A percentile compares a stretch with the other conserved stretches of the same genome.
Evolutionary conservation across 2,888 invertebrate species (phyloP).

Genomic region (Altica lythri): DNA sequence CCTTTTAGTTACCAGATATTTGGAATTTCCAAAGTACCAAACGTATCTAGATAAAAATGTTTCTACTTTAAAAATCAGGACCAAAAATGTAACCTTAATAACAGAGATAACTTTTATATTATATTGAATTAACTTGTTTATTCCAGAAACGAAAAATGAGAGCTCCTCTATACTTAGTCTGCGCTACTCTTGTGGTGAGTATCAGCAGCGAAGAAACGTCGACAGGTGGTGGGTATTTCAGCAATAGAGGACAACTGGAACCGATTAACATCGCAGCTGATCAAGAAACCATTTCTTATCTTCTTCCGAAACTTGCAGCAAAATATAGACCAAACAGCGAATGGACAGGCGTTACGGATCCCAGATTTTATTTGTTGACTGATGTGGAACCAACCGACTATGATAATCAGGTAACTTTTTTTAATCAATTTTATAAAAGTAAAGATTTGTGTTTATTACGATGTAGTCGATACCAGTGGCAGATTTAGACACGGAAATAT

Average conservation of each 20-base stretch:
- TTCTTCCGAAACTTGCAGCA: constrained; percentile 60
- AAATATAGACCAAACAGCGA: constrained; percentile 57
- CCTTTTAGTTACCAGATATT: too few species aligned
- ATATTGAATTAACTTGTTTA: too few species aligned
- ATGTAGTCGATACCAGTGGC: too few species aligned
- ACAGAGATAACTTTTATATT: too few species aligned
- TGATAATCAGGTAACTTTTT: constrained; percentile 25
- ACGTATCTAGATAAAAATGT: too few species aligned
- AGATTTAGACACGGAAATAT: too few species aligned
- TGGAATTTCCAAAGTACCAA: too few species aligned
- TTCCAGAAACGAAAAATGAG: constrained; percentile 44
- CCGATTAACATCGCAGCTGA: constrained; percentile 51
- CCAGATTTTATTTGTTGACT: constrained; percentile 55
- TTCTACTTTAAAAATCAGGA: too few species aligned
- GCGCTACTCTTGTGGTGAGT: constrained; percentile 51
- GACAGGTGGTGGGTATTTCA: constrained; percentile 19
- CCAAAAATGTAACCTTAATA: too few species aligned
- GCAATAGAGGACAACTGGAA: constrained; percentile 45
- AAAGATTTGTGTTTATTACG: too few species aligned
- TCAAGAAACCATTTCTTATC: constrained; percentile 55
- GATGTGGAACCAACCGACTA: constrained; percentile 45
- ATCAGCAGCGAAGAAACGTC: constrained; percentile 47
- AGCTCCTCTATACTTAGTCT: constrained; percentile 53
- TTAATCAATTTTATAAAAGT: too few species aligned
- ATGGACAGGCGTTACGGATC: constrained; percentile 54